A percentile compares a stretch with the other conserved stretches of the same genome.
phyloP scores from a whole-genome alignment of 2,113 vertebrate genomes.

The Ammodytes dubius region DNA sequence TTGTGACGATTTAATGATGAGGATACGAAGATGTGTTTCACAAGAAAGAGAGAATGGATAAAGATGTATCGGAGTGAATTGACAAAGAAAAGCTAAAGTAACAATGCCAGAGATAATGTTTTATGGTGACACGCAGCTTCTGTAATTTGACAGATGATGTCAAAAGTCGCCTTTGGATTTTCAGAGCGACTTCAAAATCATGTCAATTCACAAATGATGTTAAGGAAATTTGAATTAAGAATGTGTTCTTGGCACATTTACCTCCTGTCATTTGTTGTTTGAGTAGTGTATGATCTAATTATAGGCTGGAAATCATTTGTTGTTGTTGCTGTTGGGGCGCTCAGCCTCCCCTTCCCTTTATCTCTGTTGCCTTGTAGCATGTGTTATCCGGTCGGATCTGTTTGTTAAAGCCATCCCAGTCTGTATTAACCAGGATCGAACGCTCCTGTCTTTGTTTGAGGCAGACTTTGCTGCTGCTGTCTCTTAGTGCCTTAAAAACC shows the following conservation, averaged over 20 bases:
- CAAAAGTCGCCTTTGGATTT: conserved; percentile 32
- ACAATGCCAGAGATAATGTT: conserved; percentile 77
- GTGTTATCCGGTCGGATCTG: conserved; percentile 90
- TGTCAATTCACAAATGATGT: conserved; percentile 24
- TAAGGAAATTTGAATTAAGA: conserved; percentile 84
- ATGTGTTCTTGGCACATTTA: conserved; percentile 95
- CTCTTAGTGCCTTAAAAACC: conserved; percentile 97
- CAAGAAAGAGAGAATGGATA: neutral
- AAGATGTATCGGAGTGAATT: neutral
- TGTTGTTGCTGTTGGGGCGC: conserved; percentile 26
- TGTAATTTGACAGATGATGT: conserved; percentile 18
- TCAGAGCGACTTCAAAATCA: conserved; percentile 38
- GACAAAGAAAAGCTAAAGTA: conserved; percentile 10
- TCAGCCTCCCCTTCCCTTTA: conserved; percentile 76
- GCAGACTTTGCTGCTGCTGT: conserved; percentile 77
- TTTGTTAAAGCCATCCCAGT: conserved; percentile 94
- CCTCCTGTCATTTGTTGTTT: conserved; percentile 90
- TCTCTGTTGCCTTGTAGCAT: conserved; percentile 97
- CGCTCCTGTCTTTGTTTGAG: conserved; percentile 83
- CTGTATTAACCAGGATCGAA: conserved; percentile 88
- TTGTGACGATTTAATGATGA: conserved; percentile 45
- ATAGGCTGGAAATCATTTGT: conserved; percentile 57
- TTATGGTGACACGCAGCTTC: conserved; percentile 36
- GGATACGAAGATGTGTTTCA: conserved; percentile 1
- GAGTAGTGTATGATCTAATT: conserved; percentile 75